Conservation (phyloP, 2,888 invertebrate genomes). For the Eulithis prunata region DNA sequence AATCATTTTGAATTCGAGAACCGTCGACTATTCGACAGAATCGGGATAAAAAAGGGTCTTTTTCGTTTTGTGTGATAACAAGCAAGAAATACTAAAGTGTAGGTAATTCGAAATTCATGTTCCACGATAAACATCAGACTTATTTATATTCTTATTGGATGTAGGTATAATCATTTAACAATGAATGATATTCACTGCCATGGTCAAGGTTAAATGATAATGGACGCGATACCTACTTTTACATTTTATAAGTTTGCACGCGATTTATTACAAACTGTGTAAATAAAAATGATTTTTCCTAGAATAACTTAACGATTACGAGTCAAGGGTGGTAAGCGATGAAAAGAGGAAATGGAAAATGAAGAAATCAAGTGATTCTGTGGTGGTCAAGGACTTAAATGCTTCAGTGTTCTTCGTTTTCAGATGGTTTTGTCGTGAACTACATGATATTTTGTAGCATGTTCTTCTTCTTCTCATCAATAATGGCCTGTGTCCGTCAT, state of each 20-base stretch:
- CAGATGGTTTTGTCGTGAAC: no score
- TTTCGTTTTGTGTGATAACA: constrained; percentile 1
- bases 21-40: no score
- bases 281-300: background rate
- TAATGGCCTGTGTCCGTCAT: no score
- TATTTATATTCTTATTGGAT: constrained; percentile 41
- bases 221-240: constrained; percentile 27
- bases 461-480: no score
- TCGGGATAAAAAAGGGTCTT: background rate
- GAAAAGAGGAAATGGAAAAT: no score
- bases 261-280: constrained; percentile 15
- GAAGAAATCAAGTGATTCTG: no score
- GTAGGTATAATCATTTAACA: constrained; percentile 30
- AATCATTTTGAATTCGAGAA: no score
- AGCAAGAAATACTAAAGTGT: constrained; percentile 6
- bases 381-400: no score
- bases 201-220: constrained; percentile 39
- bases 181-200: constrained; percentile 40
- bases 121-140: constrained; percentile 18
- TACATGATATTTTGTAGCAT: no score
- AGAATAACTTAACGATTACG: background rate
- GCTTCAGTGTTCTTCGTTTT: no score
- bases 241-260: constrained; percentile 25
- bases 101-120: constrained; percentile 9
- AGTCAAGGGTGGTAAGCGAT: background rate